Evolutionary conservation across 2,888 invertebrate species (phyloP).

Genomic region (Dusona sp.): DNA sequence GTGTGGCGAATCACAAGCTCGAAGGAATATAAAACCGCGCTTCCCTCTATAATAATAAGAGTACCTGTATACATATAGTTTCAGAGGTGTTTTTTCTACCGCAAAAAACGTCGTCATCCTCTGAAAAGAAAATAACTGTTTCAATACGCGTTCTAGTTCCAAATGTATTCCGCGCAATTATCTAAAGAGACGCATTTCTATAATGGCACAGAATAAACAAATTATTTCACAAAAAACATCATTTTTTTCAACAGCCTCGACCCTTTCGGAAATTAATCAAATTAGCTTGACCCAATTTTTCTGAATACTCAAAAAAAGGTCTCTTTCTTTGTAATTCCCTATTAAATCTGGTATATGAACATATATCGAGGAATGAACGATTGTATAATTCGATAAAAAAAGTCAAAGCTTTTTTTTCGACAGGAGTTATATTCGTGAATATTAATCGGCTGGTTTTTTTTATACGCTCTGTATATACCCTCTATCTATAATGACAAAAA

Average conservation of each 20-base stretch:
- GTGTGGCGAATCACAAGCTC: conserved; percentile 35
- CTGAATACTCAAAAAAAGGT: background rate
- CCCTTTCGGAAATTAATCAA: background rate
- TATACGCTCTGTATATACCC: conserved; percentile 1
- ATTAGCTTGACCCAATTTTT: background rate
- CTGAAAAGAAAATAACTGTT: background rate
- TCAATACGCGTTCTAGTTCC: background rate
- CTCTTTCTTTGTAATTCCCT: background rate
- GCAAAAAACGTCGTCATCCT: conserved; percentile 18
- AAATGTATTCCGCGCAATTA: background rate
- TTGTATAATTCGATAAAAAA: conserved; percentile 26
- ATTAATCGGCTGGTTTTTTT: conserved; percentile 53
- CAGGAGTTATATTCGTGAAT: conserved; percentile 60
- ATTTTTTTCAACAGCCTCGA: background rate
- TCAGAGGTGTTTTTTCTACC: background rate
- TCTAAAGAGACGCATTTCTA: background rate
- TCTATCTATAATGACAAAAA: conserved; percentile 54
- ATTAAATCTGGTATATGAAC: background rate
- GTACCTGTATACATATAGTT: background rate
- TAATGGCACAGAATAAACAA: background rate
- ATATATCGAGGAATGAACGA: conserved; percentile 6
- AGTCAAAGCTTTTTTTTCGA: conserved; percentile 31
- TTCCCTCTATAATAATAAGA: conserved; percentile 38
- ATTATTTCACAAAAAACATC: background rate
- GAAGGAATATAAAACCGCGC: conserved; percentile 27